These are phyloP conservation scores for Drosophila rufa DNA, from an alignment of 1,140 invertebrate species.

Conservation along the genomic window DNA sequence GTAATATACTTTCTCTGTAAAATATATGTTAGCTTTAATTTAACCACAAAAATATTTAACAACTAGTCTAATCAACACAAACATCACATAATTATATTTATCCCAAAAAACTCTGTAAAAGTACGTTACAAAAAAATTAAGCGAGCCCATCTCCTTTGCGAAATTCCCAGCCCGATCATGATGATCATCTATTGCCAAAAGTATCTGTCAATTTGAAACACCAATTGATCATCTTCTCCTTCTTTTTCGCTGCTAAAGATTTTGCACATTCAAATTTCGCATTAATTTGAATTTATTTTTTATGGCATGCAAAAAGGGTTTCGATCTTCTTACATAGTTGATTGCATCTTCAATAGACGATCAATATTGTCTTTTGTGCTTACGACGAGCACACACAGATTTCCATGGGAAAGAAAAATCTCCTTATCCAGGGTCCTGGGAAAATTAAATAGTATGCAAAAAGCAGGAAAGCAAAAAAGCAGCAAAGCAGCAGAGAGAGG, in stretches of 20 bases:
- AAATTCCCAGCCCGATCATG: neutral
- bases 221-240: constrained; percentile 24
- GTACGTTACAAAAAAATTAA: constrained; percentile 61
- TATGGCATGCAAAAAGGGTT: constrained; percentile 62
- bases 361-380: constrained; percentile 84
- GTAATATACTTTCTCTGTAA: too few species aligned
- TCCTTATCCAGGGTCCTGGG: constrained; percentile 66
- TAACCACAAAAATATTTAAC: too few species aligned
- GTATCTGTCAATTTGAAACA: constrained; percentile 22
- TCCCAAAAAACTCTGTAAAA: constrained; percentile 12
- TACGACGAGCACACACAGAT: constrained; percentile 43
- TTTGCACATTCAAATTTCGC: constrained; percentile 70
- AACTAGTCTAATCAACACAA: too few species aligned
- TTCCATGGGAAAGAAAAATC: constrained; percentile 81
- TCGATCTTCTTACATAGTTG: constrained; percentile 66
- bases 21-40: too few species aligned
- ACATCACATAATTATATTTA: too few species aligned
- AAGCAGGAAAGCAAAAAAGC: constrained; percentile 35
- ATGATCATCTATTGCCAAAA: constrained; percentile 33
- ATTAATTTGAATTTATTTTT: constrained; percentile 76
- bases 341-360: constrained; percentile 82
- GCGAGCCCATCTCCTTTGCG: neutral
- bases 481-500: neutral
- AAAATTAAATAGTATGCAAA: constrained; percentile 83
- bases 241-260: neutral